These are phyloP conservation scores for Coregonus clupeaformis DNA, from an alignment of 2,113 vertebrate genomes.

Conservation along the genomic window DNA sequence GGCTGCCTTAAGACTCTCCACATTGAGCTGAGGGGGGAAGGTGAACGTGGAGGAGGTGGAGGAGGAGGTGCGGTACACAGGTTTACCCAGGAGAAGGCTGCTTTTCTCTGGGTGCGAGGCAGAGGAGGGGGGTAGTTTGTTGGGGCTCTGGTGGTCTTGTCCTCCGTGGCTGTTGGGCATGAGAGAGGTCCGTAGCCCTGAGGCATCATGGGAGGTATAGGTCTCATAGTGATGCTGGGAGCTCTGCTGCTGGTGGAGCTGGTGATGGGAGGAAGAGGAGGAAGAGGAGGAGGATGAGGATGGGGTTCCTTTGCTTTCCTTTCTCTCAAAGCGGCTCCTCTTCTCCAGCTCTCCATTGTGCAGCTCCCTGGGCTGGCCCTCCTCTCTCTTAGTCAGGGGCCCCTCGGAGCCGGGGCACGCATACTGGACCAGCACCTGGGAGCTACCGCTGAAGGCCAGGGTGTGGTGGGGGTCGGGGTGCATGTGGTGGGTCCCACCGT, in stretches of 20 bases:
- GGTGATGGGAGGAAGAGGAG: slow-evolving; percentile 59
- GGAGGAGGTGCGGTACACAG: slow-evolving; percentile 73
- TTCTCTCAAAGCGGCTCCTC: slow-evolving; percentile 76
- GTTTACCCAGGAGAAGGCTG: slow-evolving; percentile 83
- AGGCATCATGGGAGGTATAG: slow-evolving; percentile 80
- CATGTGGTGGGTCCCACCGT: slow-evolving; percentile 64
- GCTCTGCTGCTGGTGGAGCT: slow-evolving; percentile 62
- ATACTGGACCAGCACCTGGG: slow-evolving; percentile 90
- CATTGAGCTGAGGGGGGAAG: slow-evolving; percentile 77
- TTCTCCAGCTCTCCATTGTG: slow-evolving; percentile 92
- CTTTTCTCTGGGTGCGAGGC: slow-evolving; percentile 76
- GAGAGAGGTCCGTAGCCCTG: slow-evolving; percentile 84
- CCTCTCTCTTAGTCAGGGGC: slow-evolving; percentile 76
- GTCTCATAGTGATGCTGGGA: slow-evolving; percentile 84
- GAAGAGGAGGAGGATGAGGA: slow-evolving; percentile 64
- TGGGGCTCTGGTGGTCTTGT: slow-evolving; percentile 62
- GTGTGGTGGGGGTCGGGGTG: slow-evolving; percentile 84
- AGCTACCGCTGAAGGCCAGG: slow-evolving; percentile 81
- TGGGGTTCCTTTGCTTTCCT: slow-evolving; percentile 61
- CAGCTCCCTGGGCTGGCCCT: slow-evolving; percentile 82
- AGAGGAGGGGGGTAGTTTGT: slow-evolving; percentile 74
- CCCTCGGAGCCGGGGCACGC: slow-evolving; percentile 60
- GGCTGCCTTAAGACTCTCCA: slow-evolving; percentile 80
- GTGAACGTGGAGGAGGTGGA: slow-evolving; percentile 71
- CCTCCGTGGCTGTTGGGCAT: slow-evolving; percentile 87